These are phyloP conservation scores for Leptoclinus maculatus DNA, from an alignment of 2,797 vertebrate genomes.

Conservation along the genomic window DNA sequence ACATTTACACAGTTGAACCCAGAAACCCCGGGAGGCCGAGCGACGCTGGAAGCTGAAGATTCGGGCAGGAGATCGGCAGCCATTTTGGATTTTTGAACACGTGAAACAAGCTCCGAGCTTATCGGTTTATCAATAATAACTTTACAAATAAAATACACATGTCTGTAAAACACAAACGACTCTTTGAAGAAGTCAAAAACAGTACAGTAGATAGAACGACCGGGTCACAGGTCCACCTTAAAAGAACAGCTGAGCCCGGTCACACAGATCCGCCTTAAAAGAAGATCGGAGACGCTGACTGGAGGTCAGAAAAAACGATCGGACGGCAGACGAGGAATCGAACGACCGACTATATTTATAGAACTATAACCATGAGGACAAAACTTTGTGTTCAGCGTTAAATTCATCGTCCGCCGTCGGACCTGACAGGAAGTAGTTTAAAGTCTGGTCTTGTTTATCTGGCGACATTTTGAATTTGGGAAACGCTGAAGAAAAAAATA, in stretches of 20 bases:
- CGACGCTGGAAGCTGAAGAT: slow-evolving; percentile 14
- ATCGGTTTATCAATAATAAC: slow-evolving; percentile 10
- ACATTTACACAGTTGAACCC: slow-evolving; percentile 75
- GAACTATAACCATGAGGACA: not conserved
- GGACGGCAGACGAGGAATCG: not conserved
- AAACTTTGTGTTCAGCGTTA: rapidly evolving
- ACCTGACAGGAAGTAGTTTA: not conserved
- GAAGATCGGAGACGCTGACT: not conserved
- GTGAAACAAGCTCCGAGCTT: slow-evolving; percentile 28
- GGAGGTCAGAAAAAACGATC: not conserved
- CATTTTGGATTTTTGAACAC: slow-evolving; percentile 21
- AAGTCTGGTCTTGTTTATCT: not conserved
- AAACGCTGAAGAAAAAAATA: not conserved
- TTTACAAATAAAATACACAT: slow-evolving; percentile 31
- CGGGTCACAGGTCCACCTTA: slow-evolving; percentile 20
- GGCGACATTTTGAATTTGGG: not conserved
- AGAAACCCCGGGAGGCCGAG: slow-evolving; percentile 5
- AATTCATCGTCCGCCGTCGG: not conserved
- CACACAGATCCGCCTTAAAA: slow-evolving; percentile 13
- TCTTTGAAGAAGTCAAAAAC: slow-evolving; percentile 19
- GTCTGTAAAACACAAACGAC: slow-evolving; percentile 4
- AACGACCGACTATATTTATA: not conserved
- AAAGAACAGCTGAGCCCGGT: not conserved
- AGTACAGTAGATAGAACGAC: slow-evolving; percentile 61
- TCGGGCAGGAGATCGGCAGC: slow-evolving; percentile 14